Evolutionary conservation across 2,113 vertebrate genomes (phyloP).

Genomic region (Abramis brama): DNA sequence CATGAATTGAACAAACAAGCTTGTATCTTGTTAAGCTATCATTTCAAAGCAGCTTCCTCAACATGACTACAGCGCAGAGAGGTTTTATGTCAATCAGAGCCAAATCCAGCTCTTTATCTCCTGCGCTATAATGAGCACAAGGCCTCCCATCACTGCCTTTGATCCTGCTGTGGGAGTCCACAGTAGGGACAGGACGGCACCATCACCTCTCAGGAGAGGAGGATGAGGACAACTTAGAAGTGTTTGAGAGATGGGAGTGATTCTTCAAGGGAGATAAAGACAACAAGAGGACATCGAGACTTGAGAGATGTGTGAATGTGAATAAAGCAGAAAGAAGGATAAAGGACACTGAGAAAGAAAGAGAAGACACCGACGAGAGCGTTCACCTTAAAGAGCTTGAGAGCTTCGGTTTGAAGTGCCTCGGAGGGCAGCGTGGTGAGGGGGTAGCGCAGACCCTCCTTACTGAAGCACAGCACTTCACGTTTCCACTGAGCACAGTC

Average conservation of each 20-base stretch:
- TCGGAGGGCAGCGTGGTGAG: conserved; percentile 88
- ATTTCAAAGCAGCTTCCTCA: conserved; percentile 2
- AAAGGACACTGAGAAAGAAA: conserved; percentile 14
- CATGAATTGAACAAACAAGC: neutral
- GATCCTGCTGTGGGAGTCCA: conserved; percentile 62
- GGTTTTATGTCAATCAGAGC: conserved; percentile 66
- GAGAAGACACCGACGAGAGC: neutral
- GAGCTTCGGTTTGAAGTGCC: conserved; percentile 88
- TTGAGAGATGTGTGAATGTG: conserved; percentile 36
- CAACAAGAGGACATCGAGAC: conserved; percentile 20
- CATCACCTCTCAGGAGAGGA: neutral
- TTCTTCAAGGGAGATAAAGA: conserved; percentile 47
- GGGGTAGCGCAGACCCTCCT: conserved; percentile 81
- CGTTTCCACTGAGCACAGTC: conserved; percentile 85
- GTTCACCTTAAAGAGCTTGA: conserved; percentile 89
- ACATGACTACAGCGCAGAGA: conserved; percentile 18
- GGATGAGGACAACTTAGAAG: conserved; percentile 6
- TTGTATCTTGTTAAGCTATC: neutral
- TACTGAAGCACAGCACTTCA: conserved; percentile 83
- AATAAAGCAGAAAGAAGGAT: conserved; percentile 4
- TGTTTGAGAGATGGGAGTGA: conserved; percentile 1
- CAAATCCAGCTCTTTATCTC: conserved; percentile 70
- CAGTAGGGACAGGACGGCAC: conserved; percentile 26
- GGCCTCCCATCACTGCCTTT: conserved; percentile 61
- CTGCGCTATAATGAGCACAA: conserved; percentile 67